Evolutionary conservation across 2,888 invertebrate species (phyloP).

Genomic region (Sturmia bella): DNA sequence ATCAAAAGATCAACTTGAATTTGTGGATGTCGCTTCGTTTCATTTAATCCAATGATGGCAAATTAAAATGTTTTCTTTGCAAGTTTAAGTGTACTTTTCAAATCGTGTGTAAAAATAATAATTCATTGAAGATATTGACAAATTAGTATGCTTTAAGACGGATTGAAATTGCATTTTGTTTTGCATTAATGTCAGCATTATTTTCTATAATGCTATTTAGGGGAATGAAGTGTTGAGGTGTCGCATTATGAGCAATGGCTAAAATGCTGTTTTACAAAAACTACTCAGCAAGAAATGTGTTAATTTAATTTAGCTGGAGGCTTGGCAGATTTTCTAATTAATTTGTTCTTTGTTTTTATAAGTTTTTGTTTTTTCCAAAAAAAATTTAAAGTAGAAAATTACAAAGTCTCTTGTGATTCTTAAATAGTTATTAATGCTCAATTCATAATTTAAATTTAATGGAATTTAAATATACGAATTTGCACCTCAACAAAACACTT

Average conservation of each 20-base stretch:
- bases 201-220: conserved; percentile 5
- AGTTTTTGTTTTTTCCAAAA: no score
- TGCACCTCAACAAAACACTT: no score
- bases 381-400: no score
- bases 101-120: conserved; percentile 44
- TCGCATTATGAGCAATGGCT: not conserved
- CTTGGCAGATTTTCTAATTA: no score
- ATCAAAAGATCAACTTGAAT: conserved; percentile 53
- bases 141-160: conserved; percentile 47
- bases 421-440: no score
- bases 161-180: conserved; percentile 25
- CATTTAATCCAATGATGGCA: conserved; percentile 34
- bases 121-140: conserved; percentile 34
- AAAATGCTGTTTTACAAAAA: not conserved
- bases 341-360: no score
- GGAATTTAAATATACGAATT: no score
- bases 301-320: no score
- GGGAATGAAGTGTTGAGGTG: conserved; percentile 16
- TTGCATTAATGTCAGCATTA: conserved; percentile 31
- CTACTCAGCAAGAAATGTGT: not conserved
- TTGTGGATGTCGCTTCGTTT: conserved; percentile 18
- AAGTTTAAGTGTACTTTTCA: conserved; percentile 1
- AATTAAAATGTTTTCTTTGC: conserved; percentile 37
- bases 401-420: no score
- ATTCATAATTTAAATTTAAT: no score